phyloP scores from a whole-genome alignment of 2,113 vertebrate species.

The Equus quagga region DNA sequence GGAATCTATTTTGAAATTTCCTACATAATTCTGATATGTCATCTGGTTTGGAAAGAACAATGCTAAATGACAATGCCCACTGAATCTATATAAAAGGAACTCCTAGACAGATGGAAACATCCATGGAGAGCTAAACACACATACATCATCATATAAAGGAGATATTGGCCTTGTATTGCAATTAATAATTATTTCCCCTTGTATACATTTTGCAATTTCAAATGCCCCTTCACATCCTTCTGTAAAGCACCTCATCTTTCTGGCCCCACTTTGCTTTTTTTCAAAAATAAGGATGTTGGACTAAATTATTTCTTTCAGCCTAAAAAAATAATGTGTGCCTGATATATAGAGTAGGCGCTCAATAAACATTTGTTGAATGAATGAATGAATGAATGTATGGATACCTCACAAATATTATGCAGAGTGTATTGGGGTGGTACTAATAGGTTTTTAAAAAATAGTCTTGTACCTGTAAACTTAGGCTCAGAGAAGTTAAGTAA shows the following conservation, averaged over 20 bases:
- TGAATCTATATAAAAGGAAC: not conserved
- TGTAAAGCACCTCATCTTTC: not conserved
- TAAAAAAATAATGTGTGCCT: not conserved
- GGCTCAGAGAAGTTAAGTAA: constrained; percentile 15
- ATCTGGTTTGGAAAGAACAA: not conserved
- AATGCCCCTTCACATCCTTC: not conserved
- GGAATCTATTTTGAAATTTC: not conserved
- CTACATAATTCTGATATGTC: not conserved
- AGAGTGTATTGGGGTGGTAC: not conserved
- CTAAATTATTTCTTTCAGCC: not conserved
- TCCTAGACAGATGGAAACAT: not conserved
- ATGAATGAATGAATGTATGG: not conserved
- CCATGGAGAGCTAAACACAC: not conserved
- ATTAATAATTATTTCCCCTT: not conserved
- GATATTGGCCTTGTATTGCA: not conserved
- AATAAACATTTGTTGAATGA: not conserved
- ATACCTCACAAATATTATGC: not conserved
- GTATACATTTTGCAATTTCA: not conserved
- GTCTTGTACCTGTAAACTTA: not conserved
- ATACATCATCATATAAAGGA: not conserved
- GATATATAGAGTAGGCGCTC: not conserved
- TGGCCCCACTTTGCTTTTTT: not conserved
- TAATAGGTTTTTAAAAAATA: not conserved
- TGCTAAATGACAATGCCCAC: not conserved
- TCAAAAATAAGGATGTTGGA: constrained; percentile 20